Base-by-base conservation (phyloP, 2,113 vertebrate species). In the Leiothrix lutea region DNA sequence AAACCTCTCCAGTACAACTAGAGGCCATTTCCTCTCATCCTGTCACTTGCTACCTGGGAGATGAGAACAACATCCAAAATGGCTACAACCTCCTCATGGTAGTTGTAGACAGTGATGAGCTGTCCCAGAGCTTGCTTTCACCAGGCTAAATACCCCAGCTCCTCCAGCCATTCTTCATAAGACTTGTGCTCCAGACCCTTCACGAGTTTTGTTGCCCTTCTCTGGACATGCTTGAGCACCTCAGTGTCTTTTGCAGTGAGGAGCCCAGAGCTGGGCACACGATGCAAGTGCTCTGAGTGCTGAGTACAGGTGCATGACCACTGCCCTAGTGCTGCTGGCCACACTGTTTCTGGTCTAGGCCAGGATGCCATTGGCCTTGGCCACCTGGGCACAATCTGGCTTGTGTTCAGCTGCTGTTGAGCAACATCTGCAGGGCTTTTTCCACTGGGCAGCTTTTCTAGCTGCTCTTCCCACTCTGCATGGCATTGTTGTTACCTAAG, bases 281-380 rank as follows among this genome's bases (percentile, higher is more conserved):
- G 1, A n/a, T 54, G 40, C 0, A 5, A 36, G 33, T 28, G 38
- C 42, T 26, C n/a, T 0, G 3, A 28, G 33, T 33, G 12, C 23
- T 28, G 14, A 36, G 17, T 64, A 33, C 48, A 38, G n/a, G 23
- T 0, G 0, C 9, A 24, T 19, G 15, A 40, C 48, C 42, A n/a
- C n/a, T 85, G 23, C 29, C 20, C 35, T 40, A 6, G 35, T 57
- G 24, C 50, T 65, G 42, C 29, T 57, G 20, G 35, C 35, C 42
- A 56, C 29, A 12, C 12, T 56, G 3, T 56, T 65, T n/a, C 60
- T 85, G 29, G 25, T 48, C 29, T 16, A 20, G 24, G 24, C 24
- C 42, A 65, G 50, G 50, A 19, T 65, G 11, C 35, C n/a, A 48
- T 3, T 65, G 70, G 15, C 19, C 36, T 48, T 56, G 70, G 35